Percentiles rank a stretch among this genome's conserved stretches.
These are phyloP conservation scores for Zosterops borbonicus DNA, from an alignment of 2,113 vertebrate species.

Conservation along the genomic window DNA sequence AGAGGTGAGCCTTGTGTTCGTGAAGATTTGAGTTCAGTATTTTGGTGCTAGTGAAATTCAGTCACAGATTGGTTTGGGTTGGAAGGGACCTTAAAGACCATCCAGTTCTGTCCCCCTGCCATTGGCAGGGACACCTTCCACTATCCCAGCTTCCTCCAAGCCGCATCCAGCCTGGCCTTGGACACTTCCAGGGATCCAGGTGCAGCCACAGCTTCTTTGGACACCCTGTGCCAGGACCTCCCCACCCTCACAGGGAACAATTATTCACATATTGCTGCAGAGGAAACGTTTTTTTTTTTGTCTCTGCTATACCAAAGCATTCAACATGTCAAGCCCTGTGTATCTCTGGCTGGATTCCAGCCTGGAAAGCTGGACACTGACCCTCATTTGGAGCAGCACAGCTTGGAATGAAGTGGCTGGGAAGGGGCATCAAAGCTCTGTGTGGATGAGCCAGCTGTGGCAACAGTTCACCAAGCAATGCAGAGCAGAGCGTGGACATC, in stretches of 20 bases:
- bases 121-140: not conserved
- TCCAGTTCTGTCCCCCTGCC: not conserved
- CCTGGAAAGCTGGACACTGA: not conserved
- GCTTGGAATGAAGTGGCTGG: not conserved
- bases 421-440: rapidly evolving
- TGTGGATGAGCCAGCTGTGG: not conserved
- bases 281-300: not conserved
- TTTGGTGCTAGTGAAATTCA: not conserved
- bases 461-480: not conserved
- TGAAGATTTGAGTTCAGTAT: not conserved
- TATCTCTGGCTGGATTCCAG: not conserved
- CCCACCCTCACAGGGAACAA: not conserved
- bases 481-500: not conserved
- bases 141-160: not conserved
- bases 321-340: rapidly evolving
- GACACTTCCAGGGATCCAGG: not conserved
- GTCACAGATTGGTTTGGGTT: not conserved
- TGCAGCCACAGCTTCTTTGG: not conserved
- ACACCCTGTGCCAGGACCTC: rapidly evolving
- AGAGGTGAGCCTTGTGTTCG: not conserved
- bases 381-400: not conserved
- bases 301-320: not conserved
- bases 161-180: rapidly evolving
- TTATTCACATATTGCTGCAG: not conserved
- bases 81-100: not conserved